A percentile compares a stretch with the other conserved stretches of the same genome.
These are phyloP conservation scores for Ceratina calcarata DNA, from an alignment of 1,140 invertebrate species.

Conservation along the genomic window DNA sequence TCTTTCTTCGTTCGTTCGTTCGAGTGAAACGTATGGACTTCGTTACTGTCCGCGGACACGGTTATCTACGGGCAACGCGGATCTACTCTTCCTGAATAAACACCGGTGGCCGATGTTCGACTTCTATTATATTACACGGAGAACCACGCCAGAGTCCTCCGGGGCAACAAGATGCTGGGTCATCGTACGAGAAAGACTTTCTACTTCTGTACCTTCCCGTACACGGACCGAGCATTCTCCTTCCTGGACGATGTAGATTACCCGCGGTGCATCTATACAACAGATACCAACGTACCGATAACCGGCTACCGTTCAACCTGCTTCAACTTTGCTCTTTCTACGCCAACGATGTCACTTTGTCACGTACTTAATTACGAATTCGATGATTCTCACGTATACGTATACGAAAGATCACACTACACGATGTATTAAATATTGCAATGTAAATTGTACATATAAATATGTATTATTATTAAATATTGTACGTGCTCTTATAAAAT, in stretches of 20 bases:
- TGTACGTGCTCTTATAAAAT: no score
- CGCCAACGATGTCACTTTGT: slow-evolving; percentile 8
- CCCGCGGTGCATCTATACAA: slow-evolving; percentile 57
- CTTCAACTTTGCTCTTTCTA: slow-evolving; percentile 33
- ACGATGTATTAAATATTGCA: no score
- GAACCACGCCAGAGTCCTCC: slow-evolving; percentile 17
- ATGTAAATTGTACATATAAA: no score
- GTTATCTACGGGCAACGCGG: slow-evolving; percentile 48
- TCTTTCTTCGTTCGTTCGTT: background rate
- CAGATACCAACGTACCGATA: slow-evolving; percentile 62
- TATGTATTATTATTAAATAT: no score
- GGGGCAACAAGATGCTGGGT: slow-evolving; percentile 46
- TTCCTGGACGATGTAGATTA: slow-evolving; percentile 65
- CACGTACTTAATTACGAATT: no score
- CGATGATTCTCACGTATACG: no score
- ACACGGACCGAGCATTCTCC: slow-evolving; percentile 49
- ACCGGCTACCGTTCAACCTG: slow-evolving; percentile 57
- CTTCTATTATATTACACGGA: slow-evolving; percentile 50
- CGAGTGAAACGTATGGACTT: slow-evolving; percentile 49
- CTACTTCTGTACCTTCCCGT: slow-evolving; percentile 54
- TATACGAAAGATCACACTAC: no score
- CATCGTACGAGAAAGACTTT: slow-evolving; percentile 66
- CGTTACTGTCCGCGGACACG: slow-evolving; percentile 37
- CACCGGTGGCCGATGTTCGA: slow-evolving; percentile 37
- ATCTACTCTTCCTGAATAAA: slow-evolving; percentile 54